These are phyloP conservation scores for Bungarus multicinctus DNA, from an alignment of 2,113 vertebrate genomes.

Conservation along the genomic window DNA sequence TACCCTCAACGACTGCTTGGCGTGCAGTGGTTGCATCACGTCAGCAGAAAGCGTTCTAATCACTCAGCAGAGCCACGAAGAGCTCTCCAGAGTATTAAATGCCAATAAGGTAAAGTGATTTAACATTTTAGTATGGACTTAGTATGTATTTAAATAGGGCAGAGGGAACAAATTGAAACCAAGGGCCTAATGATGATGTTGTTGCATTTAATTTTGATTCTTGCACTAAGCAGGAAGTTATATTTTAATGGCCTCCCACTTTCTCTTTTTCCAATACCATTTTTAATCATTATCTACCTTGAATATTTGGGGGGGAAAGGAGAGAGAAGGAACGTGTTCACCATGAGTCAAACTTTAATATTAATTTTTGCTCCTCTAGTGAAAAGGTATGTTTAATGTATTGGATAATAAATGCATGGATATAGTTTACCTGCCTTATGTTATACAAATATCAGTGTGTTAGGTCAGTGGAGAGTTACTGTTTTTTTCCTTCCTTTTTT, in stretches of 20 bases:
- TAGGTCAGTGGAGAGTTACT: background rate
- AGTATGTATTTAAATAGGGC: background rate
- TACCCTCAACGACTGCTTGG: slow-evolving; percentile 90
- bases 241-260: background rate
- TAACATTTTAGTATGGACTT: background rate
- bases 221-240: background rate
- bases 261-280: background rate
- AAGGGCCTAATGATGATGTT: background rate
- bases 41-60: slow-evolving; percentile 93
- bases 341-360: background rate
- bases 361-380: background rate
- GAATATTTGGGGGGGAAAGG: background rate
- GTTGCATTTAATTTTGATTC: background rate
- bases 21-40: slow-evolving; percentile 95
- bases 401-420: background rate
- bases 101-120: slow-evolving; percentile 77
- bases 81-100: slow-evolving; percentile 79
- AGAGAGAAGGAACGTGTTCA: background rate
- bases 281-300: background rate
- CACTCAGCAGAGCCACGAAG: slow-evolving; percentile 90
- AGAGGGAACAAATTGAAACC: background rate
- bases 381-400: background rate
- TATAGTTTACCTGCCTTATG: background rate
- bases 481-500: background rate
- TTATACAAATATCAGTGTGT: background rate